phyloP scores from a whole-genome alignment of 1,140 invertebrate genomes.

The Campoletis sonorensis region DNA sequence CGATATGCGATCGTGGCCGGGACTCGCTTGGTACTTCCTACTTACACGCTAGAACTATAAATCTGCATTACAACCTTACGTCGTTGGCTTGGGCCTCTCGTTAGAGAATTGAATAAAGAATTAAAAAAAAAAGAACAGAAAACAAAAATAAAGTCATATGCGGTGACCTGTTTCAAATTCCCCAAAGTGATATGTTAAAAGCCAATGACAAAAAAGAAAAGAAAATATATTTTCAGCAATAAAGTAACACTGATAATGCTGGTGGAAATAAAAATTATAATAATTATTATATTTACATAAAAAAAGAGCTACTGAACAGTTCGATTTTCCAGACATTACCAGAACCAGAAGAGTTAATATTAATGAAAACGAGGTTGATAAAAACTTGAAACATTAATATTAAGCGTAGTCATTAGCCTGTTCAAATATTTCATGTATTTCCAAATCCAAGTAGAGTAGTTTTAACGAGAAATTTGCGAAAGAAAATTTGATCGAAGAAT shows the following conservation, averaged over 20 bases:
- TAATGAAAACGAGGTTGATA: not conserved
- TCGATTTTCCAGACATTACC: not conserved
- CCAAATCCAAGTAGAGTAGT: not conserved
- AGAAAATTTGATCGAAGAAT: not conserved
- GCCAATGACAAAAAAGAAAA: conserved; percentile 9
- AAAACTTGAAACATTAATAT: not conserved
- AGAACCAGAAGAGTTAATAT: not conserved
- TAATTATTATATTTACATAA: too few relatives aligned
- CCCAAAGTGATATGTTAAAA: not conserved
- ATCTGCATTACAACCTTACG: conserved; percentile 29
- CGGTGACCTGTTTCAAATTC: conserved; percentile 17
- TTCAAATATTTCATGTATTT: conserved; percentile 6
- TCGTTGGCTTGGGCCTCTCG: conserved; percentile 28
- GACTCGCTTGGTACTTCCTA: conserved; percentile 54
- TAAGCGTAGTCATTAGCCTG: not conserved
- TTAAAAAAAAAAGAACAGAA: conserved; percentile 30
- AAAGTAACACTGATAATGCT: not conserved
- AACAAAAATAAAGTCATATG: not conserved
- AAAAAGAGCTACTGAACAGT: too few relatives aligned
- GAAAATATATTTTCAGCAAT: conserved; percentile 14
- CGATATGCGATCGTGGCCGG: conserved; percentile 62
- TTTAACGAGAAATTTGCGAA: not conserved
- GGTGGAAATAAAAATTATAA: too few relatives aligned
- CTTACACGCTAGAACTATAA: conserved; percentile 35
- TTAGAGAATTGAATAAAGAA: too few relatives aligned